Base-by-base conservation (phyloP, 2,888 invertebrate genomes). In the Diplolepis rosae region DNA sequence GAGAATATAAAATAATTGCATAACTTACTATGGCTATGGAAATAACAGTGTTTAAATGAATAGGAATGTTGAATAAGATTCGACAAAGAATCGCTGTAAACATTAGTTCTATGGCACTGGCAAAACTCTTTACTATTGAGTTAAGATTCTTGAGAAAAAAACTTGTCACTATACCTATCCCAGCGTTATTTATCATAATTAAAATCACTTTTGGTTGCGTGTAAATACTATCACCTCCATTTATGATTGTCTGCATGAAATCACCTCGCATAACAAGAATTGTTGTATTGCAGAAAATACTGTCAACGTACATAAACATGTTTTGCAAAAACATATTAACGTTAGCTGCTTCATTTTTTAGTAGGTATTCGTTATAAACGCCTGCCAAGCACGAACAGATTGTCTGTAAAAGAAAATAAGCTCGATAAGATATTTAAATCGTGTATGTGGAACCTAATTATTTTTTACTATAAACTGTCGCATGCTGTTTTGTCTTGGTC, bases 81-180 rank as follows among this genome's bases (percentile, higher is more conserved):
- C 95, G 96, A 82, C 96, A 96, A 0, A 97, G 91, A 13, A 98
- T 90, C 0, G 98, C 98, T 0, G 98, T 98, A 83, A 98, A 95
- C 68, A 97, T 91, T 35, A 98, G 89, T 86, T 98, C 98, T 80
- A 98, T 90, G 13, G 97, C 98, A 89, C 97, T 96, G 0, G 98
- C 98, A 89, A 98, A 98, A 0, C 97, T 97, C 90, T 98, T 98
- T 68, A 98, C 90, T 84, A 98, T 98, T 0, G 98, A 98, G 89
- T 98, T 98, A 82, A 98, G 91, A 82, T 95, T 95, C 88, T 96
- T 95, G 27, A 98, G 90, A 86, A 98, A 98, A 88, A 98, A 95
- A 89, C 96, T 96, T 0, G 98, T 98, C 0, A 96, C 95, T 80
- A 98, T 96, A 32, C 98, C 98, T 51, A 97, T 95, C 0, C 95